Evolutionary conservation across 2,888 invertebrate genomes (phyloP).

Genomic region (Aromia moschata): DNA sequence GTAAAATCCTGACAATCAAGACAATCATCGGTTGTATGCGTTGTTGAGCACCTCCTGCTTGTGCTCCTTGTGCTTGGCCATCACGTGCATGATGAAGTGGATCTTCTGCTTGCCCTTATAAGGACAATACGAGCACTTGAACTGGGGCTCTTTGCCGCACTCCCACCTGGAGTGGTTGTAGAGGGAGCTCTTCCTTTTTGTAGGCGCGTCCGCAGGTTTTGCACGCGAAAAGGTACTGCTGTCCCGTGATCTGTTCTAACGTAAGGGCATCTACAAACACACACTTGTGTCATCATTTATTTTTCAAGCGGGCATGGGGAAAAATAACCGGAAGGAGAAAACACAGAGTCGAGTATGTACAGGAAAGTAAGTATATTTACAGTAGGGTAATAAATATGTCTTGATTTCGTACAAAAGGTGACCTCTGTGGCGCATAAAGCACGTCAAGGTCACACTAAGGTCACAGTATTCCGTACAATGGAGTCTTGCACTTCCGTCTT

Average conservation of each 20-base stretch:
- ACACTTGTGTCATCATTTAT: background rate
- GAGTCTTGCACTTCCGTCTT: too few species aligned
- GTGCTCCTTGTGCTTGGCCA: conserved; percentile 59
- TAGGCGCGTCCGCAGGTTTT: conserved; percentile 49
- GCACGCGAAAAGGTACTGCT: conserved; percentile 43
- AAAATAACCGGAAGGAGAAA: conserved; percentile 3
- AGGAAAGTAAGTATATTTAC: background rate
- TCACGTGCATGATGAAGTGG: conserved; percentile 58
- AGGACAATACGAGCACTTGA: conserved; percentile 52
- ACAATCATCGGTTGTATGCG: conserved; percentile 43
- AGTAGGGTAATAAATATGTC: too few species aligned
- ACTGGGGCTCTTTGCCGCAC: conserved; percentile 49
- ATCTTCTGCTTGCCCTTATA: conserved; percentile 59
- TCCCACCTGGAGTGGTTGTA: conserved; percentile 52
- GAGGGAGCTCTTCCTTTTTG: conserved; percentile 50
- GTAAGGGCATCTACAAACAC: conserved; percentile 29
- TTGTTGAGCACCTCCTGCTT: conserved; percentile 52
- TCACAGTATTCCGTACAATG: too few species aligned
- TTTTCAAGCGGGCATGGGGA: background rate
- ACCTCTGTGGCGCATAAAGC: too few species aligned
- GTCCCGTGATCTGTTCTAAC: conserved; percentile 37
- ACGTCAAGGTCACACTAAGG: too few species aligned
- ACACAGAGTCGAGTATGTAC: conserved; percentile 1
- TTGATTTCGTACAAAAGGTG: too few species aligned
- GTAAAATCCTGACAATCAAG: too few species aligned